phyloP scores from a whole-genome alignment of 2,113 vertebrate species.

The Chamaea fasciata region DNA sequence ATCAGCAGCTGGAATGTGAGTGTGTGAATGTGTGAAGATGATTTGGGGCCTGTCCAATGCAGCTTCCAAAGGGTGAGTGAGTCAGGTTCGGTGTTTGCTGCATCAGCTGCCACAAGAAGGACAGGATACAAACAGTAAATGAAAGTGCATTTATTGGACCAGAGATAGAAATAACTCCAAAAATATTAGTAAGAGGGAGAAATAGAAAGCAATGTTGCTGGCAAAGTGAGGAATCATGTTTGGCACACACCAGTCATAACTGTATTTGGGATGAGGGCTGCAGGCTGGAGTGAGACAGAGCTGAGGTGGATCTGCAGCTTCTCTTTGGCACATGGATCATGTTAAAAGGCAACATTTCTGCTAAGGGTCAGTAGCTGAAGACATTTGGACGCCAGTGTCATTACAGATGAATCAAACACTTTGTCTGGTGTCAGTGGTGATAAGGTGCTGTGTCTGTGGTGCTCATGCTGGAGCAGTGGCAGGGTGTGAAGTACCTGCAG shows the following conservation, averaged over 20 bases:
- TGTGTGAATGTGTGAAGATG: not conserved
- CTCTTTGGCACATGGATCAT: accelerated
- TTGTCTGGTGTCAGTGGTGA: accelerated
- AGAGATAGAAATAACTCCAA: not conserved
- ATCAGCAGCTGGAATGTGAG: not conserved
- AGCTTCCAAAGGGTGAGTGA: not conserved
- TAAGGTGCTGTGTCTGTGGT: accelerated
- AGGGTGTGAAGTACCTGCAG: not conserved
- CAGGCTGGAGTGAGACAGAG: not conserved
- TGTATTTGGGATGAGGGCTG: not conserved
- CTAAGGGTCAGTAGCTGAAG: not conserved
- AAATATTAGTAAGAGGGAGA: not conserved
- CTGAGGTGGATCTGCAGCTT: not conserved
- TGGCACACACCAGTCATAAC: accelerated
- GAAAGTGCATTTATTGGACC: not conserved
- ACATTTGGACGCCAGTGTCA: accelerated
- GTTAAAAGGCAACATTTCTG: not conserved
- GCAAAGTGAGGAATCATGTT: not conserved
- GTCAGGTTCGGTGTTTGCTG: not conserved
- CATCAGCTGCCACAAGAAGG: accelerated
- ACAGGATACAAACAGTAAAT: not conserved
- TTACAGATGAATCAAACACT: accelerated
- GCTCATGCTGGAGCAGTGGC: not conserved
- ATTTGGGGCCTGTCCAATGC: accelerated
- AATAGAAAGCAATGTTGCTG: not conserved